phyloP scores from a whole-genome alignment of 2,888 invertebrate species.

The Lasioglossum morio region DNA sequence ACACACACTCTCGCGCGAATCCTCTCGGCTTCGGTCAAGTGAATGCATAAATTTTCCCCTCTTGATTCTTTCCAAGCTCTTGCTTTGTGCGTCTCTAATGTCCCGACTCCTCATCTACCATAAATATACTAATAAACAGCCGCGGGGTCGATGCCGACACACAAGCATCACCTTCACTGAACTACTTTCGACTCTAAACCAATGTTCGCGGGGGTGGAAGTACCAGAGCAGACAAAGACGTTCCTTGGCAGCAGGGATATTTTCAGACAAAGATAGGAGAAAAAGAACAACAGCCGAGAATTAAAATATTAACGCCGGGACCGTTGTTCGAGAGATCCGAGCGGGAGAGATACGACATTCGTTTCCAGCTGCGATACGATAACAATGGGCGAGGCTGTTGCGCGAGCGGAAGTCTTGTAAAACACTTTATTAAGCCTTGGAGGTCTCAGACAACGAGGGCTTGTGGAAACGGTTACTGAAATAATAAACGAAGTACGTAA shows the following conservation, averaged over 20 bases:
- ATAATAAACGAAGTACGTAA: neutral
- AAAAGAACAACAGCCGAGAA: neutral
- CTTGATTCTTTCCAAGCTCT: conserved; percentile 33
- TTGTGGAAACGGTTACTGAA: neutral
- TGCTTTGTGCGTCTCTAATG: conserved; percentile 74
- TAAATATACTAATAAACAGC: conserved; percentile 76
- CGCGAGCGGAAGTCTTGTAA: neutral
- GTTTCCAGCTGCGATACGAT: neutral
- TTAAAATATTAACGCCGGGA: neutral
- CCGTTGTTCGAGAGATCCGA: neutral
- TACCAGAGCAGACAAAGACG: neutral
- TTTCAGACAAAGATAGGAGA: neutral
- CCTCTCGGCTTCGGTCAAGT: neutral
- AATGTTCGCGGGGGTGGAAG: neutral
- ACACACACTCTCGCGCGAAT: neutral
- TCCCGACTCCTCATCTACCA: conserved; percentile 61
- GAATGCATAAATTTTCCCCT: neutral
- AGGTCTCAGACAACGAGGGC: neutral
- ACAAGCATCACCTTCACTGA: conserved; percentile 17
- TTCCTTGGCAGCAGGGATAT: neutral
- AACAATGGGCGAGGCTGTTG: neutral
- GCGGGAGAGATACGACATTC: neutral
- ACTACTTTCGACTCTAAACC: conserved; percentile 15
- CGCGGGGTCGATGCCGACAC: conserved; percentile 68
- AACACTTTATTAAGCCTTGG: neutral